A percentile compares a stretch with the other conserved stretches of the same genome.
Evolutionary conservation across 2,797 vertebrate species (phyloP).

Genomic region (Falco naumanni): DNA sequence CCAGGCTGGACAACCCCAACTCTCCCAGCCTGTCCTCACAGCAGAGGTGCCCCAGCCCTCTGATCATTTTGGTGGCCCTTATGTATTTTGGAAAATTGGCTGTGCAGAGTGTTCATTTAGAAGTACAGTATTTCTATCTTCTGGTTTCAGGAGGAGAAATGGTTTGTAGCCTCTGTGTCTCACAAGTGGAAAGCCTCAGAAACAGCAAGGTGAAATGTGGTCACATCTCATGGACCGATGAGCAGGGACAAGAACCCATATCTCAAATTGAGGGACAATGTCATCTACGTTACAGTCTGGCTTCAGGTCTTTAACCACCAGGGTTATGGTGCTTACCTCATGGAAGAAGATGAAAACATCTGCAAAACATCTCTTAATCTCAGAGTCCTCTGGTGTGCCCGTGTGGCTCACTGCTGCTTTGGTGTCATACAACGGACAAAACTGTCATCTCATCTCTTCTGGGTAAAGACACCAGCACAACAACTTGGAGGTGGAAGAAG

Average conservation of each 20-base stretch:
- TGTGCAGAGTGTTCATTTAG: not conserved
- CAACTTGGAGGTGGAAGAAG: not conserved
- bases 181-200: not conserved
- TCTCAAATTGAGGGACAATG: not conserved
- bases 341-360: not conserved
- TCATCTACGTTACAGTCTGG: fast-evolving
- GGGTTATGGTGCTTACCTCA: fast-evolving
- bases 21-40: not conserved
- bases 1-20: fast-evolving
- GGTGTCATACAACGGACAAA: not conserved
- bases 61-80: fast-evolving
- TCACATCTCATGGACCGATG: not conserved
- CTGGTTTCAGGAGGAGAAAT: not conserved
- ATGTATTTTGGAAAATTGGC: not conserved
- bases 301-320: not conserved
- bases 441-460: not conserved
- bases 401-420: fast-evolving
- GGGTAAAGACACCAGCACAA: not conserved
- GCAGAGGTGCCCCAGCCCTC: not conserved
- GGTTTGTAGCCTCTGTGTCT: not conserved
- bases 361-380: fast-evolving
- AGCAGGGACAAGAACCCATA: not conserved
- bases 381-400: not conserved
- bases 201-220: not conserved
- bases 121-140: not conserved